phyloP scores from a whole-genome alignment of 2,888 invertebrate species.

The Dynastes maya region DNA sequence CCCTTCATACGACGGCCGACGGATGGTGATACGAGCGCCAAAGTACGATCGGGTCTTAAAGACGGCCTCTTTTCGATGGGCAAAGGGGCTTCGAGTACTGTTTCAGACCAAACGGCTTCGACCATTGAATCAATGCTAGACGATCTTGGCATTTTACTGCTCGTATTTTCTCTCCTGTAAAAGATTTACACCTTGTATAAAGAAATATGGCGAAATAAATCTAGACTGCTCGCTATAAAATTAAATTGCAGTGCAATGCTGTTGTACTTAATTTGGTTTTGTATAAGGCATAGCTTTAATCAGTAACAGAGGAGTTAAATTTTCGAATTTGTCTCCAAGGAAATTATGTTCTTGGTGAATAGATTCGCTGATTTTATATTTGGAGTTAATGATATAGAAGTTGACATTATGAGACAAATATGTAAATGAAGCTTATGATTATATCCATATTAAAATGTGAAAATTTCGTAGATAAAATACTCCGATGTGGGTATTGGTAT shows the following conservation, averaged over 20 bases:
- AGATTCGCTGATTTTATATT: no score
- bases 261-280: neutral
- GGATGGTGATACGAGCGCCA: constrained; percentile 82
- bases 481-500: no score
- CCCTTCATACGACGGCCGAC: constrained; percentile 84
- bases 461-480: no score
- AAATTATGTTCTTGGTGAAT: no score
- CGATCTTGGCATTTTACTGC: constrained; percentile 79
- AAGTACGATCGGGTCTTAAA: constrained; percentile 71
- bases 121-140: constrained; percentile 87
- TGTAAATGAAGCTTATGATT: no score
- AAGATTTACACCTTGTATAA: constrained; percentile 21
- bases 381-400: no score
- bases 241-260: neutral
- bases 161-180: constrained; percentile 71
- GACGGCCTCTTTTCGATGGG: constrained; percentile 67
- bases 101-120: constrained; percentile 79
- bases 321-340: no score
- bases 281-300: neutral
- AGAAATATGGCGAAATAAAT: constrained; percentile 4
- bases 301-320: neutral
- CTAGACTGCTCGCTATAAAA: constrained; percentile 2
- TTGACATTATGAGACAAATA: no score
- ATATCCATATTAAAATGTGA: no score
- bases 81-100: constrained; percentile 67